Evolutionary conservation across 2,797 vertebrate genomes (phyloP).

Genomic region (Psittacula echo): DNA sequence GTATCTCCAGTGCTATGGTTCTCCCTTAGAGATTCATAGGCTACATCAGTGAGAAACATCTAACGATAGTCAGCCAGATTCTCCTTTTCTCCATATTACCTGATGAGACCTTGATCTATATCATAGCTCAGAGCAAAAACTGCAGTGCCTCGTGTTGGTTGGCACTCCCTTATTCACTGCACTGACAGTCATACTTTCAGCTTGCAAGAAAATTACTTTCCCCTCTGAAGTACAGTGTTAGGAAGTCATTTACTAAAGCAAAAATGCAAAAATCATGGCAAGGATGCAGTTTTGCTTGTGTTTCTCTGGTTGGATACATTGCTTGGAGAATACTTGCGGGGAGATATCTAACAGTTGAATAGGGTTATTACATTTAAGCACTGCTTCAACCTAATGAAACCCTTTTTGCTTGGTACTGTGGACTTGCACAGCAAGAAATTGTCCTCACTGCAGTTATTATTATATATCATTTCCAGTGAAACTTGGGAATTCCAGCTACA

Average conservation of each 20-base stretch:
- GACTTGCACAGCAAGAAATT: background rate
- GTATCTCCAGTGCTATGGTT: background rate
- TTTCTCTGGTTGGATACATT: background rate
- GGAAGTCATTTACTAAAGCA: background rate
- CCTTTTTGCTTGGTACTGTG: background rate
- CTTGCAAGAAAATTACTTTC: background rate
- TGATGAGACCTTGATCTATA: background rate
- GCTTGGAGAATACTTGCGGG: background rate
- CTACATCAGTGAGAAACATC: background rate
- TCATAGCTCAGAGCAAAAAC: background rate
- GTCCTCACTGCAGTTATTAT: background rate
- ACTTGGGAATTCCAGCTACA: background rate
- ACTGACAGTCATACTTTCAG: background rate
- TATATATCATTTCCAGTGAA: background rate
- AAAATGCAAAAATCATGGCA: background rate
- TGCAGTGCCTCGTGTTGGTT: background rate
- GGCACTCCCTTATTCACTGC: background rate
- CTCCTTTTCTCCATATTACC: background rate
- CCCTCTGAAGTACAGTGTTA: background rate
- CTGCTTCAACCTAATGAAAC: background rate
- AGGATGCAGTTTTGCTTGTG: fast-evolving
- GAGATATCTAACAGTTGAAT: background rate
- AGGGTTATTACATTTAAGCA: background rate
- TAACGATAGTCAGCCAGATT: background rate
- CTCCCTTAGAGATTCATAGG: background rate